phyloP scores from a whole-genome alignment of 2,113 vertebrate species.

The Apus apus region DNA sequence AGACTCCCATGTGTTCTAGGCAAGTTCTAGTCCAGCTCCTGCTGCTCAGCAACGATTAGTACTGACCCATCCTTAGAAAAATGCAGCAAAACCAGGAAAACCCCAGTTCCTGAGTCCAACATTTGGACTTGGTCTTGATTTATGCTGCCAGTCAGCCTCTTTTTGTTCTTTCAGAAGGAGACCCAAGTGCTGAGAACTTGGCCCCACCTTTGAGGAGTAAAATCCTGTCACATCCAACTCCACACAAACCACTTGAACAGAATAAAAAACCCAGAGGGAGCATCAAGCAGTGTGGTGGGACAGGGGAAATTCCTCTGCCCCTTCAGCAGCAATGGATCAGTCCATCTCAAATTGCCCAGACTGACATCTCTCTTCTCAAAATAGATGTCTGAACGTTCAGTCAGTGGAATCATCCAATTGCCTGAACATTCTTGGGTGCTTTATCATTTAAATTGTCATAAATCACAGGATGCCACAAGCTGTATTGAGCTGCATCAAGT shows the following conservation, averaged over 20 bases:
- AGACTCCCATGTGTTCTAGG: not conserved
- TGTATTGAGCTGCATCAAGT: constrained; percentile 52
- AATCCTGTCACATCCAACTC: not conserved
- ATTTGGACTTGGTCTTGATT: not conserved
- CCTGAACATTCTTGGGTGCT: constrained; percentile 74
- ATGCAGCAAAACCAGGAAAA: not conserved
- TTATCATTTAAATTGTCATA: constrained; percentile 79
- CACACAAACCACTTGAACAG: not conserved
- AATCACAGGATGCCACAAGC: constrained; percentile 70
- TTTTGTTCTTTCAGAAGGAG: not conserved
- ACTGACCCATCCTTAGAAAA: not conserved
- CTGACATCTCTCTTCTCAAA: constrained; percentile 67
- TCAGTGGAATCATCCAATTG: constrained; percentile 78
- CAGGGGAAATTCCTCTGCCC: not conserved
- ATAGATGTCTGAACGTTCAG: constrained; percentile 74
- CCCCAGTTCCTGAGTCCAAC: rapidly evolving
- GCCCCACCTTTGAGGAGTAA: not conserved
- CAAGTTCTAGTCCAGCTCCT: not conserved
- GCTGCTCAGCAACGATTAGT: not conserved
- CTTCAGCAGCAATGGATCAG: not conserved
- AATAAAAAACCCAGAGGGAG: not conserved
- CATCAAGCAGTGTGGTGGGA: not conserved
- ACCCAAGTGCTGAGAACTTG: not conserved
- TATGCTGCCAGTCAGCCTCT: not conserved
- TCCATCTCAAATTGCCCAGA: constrained; percentile 52